Evolutionary conservation across 2,888 invertebrate genomes (phyloP), one percentile per base, ranked within the genome.

Genomic region (Amphimallon solstitiale): DNA sequence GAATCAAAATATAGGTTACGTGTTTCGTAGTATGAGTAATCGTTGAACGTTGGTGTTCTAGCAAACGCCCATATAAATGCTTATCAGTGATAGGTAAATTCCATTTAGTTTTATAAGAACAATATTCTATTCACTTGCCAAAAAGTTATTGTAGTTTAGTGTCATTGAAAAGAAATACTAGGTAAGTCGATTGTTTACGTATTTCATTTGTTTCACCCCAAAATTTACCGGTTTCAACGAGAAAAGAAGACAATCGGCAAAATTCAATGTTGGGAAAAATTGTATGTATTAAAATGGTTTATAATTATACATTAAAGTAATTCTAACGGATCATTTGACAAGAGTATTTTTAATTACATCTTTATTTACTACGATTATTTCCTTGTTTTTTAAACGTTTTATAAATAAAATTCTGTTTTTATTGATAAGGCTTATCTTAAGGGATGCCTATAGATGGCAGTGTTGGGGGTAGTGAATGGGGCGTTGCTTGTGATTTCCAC

Each of bases 361-460:
- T 2, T 38, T 10, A n/a, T 38, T n/a, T 38, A 9, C 38, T 12
- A 12, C 12, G 10, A 10, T 38, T n/a, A 2, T 15, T 15, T 17
- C 43, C 43, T 43, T 40, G 15, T n/a, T 43, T 43, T 5, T 1
- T 17, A 43, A 6, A 7, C 43, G 3, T 43, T 5, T 43, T 9
- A 1, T 17, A 43, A 43, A 15, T 17, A 40, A 56, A 23, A 29
- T 14, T 10, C 21, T 29, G 46, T 52, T 35, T 45, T 23, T 64
- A 54, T 54, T 64, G 63, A 64, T 64, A 54, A 64, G 63, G 23
- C 45, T 56, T 64, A 64, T 64, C 54, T 46, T 43, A 49, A 35
- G 62, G 51, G 40, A 49, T 60, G 51, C 60, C 65, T 51, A 34
- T 38, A 65, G 65, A 65, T 65, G 65, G 65, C 65, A 40, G 52